Conservation (phyloP, 2,113 vertebrate species). For the Ia io region DNA sequence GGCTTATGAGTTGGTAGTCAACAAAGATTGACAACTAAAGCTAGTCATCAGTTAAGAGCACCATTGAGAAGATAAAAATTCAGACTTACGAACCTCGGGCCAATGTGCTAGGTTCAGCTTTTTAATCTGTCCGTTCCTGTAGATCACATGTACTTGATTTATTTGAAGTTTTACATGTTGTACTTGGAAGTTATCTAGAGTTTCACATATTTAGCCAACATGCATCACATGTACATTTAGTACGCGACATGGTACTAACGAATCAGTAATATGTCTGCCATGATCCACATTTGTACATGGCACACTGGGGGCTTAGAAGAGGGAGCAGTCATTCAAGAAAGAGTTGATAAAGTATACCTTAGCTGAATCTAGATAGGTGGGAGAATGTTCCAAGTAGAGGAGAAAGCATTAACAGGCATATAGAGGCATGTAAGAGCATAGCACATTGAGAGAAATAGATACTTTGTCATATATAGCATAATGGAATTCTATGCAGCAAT, state of each 20-base stretch:
- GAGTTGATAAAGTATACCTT: neutral
- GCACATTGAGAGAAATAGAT: neutral
- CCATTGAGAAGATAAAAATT: neutral
- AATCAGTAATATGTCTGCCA: neutral
- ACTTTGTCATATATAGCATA: neutral
- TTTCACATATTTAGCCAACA: neutral
- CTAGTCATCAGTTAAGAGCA: neutral
- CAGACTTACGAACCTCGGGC: neutral
- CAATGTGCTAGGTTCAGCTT: neutral
- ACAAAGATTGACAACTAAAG: neutral
- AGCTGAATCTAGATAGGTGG: neutral
- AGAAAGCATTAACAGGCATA: neutral
- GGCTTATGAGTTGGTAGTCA: neutral
- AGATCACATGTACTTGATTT: neutral
- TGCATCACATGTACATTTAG: neutral
- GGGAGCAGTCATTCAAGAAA: neutral
- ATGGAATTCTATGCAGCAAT: neutral
- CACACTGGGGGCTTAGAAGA: neutral
- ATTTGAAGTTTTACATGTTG: neutral
- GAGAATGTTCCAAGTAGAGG: neutral
- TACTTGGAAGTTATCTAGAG: neutral
- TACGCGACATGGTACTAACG: fast-evolving
- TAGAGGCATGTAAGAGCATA: too few species aligned
- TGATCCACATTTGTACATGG: neutral
- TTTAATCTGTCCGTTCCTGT: neutral